Evolutionary conservation across 2,888 invertebrate species (phyloP).

Genomic region (Lepidochitona cinerea): DNA sequence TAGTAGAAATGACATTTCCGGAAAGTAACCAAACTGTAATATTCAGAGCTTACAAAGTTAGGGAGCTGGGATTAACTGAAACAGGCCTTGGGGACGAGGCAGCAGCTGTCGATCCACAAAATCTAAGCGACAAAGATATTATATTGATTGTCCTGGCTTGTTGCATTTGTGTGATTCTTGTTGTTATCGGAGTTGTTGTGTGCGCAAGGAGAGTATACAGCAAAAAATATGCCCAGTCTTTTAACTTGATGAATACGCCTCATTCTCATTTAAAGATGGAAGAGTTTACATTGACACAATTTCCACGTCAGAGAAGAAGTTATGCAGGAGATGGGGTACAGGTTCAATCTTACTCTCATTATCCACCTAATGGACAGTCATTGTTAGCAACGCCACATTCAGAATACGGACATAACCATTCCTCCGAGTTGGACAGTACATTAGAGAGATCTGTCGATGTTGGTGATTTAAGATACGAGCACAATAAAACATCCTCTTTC

Average conservation of each 20-base stretch:
- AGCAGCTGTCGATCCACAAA: not conserved
- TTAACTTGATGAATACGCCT: conserved; percentile 46
- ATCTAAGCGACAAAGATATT: conserved; percentile 42
- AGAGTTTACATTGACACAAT: conserved; percentile 52
- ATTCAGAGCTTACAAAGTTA: not conserved
- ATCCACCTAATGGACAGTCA: not conserved
- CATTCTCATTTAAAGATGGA: conserved; percentile 46
- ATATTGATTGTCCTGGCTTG: conserved; percentile 51
- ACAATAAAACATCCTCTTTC: not conserved
- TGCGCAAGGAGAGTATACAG: conserved; percentile 45
- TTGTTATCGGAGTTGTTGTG: conserved; percentile 40
- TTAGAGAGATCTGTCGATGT: not conserved
- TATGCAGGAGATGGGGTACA: conserved; percentile 40
- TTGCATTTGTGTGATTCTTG: conserved; percentile 40
- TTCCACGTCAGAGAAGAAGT: conserved; percentile 45
- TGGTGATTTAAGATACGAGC: not conserved
- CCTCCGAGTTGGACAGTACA: not conserved
- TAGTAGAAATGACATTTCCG: not conserved
- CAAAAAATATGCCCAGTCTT: conserved; percentile 45
- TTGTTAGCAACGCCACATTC: not conserved
- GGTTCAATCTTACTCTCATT: conserved; percentile 23
- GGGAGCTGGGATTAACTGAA: not conserved
- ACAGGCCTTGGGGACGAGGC: not conserved
- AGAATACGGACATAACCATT: not conserved
- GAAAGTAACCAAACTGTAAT: not conserved